Evolutionary conservation across 2,888 invertebrate species (phyloP).

Genomic region (Psylliodes chrysocephalus): DNA sequence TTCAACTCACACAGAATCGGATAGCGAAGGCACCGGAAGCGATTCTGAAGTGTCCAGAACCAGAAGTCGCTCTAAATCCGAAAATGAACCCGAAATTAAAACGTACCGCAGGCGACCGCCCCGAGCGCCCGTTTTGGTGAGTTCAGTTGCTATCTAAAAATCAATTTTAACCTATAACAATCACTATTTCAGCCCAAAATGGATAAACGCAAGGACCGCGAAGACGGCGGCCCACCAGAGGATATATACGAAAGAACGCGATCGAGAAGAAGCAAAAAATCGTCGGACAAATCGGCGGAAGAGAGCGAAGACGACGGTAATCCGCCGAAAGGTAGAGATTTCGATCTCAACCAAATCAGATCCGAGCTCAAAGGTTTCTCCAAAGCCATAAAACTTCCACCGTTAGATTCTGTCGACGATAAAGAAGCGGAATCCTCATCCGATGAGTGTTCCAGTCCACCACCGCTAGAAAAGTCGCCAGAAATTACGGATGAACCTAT

Average conservation of each 20-base stretch:
- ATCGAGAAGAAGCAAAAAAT: constrained; percentile 60
- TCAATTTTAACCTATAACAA: background rate
- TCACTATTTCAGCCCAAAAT: constrained; percentile 48
- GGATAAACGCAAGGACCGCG: constrained; percentile 61
- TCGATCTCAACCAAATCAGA: constrained; percentile 85
- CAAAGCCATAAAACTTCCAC: constrained; percentile 67
- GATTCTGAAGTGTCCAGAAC: constrained; percentile 57
- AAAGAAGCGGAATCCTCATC: constrained; percentile 57
- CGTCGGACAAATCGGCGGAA: constrained; percentile 61
- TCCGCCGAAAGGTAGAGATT: constrained; percentile 75
- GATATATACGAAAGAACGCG: constrained; percentile 57
- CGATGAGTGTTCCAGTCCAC: constrained; percentile 55
- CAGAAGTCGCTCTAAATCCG: constrained; percentile 57
- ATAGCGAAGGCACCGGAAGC: constrained; percentile 65
- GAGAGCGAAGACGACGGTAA: constrained; percentile 65
- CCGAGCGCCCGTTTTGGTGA: constrained; percentile 40
- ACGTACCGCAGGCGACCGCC: constrained; percentile 49
- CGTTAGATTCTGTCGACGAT: constrained; percentile 40
- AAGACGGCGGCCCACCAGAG: constrained; percentile 65
- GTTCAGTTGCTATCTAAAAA: constrained; percentile 9
- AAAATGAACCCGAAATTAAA: constrained; percentile 55
- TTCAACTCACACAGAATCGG: constrained; percentile 69
- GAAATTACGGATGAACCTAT: constrained; percentile 44
- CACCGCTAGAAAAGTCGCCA: constrained; percentile 48
- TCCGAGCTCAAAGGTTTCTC: constrained; percentile 85